phyloP scores from a whole-genome alignment of 37 sponge, comb jelly and placozoan species.

The Beroe ovata region DNA sequence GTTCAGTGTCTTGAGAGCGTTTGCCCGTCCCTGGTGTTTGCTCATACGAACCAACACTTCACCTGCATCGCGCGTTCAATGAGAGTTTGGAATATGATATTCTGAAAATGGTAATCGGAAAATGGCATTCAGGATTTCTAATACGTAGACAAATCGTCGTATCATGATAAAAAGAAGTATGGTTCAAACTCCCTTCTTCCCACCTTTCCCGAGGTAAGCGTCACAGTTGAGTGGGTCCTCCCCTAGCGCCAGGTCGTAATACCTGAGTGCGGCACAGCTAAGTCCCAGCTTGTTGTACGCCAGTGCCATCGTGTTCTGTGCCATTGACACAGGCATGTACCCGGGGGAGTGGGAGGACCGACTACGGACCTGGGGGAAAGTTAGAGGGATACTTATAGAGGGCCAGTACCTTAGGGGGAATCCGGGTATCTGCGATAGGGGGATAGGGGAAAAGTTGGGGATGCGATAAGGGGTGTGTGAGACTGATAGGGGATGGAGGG shows the following conservation, averaged over 20 bases:
- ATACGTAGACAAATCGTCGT: no score
- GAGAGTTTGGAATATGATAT: no score
- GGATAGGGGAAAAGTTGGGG: no score
- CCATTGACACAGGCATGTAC: neutral
- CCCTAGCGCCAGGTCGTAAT: conserved; percentile 6
- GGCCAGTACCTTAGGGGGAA: no score
- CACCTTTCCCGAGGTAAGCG: conserved; percentile 46
- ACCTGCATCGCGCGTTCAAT: no score
- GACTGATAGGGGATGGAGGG: no score
- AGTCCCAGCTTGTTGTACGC: conserved; percentile 64
- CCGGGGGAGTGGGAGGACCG: conserved; percentile 32
- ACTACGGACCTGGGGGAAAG: neutral
- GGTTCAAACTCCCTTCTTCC: no score
- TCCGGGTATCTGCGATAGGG: no score
- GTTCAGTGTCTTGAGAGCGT: conserved; percentile 43
- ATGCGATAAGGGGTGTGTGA: no score
- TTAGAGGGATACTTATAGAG: neutral
- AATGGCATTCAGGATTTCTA: no score
- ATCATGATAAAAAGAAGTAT: no score
- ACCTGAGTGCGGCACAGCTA: conserved; percentile 35
- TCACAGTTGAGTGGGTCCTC: conserved; percentile 42
- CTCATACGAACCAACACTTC: conserved; percentile 42
- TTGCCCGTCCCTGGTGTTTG: conserved; percentile 49
- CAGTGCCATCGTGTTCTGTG: conserved; percentile 60
- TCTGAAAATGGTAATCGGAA: no score